Percentiles rank a stretch among this genome's conserved stretches.
Conservation (phyloP, 2,797 vertebrate species). For the Cossypha heuglini region DNA sequence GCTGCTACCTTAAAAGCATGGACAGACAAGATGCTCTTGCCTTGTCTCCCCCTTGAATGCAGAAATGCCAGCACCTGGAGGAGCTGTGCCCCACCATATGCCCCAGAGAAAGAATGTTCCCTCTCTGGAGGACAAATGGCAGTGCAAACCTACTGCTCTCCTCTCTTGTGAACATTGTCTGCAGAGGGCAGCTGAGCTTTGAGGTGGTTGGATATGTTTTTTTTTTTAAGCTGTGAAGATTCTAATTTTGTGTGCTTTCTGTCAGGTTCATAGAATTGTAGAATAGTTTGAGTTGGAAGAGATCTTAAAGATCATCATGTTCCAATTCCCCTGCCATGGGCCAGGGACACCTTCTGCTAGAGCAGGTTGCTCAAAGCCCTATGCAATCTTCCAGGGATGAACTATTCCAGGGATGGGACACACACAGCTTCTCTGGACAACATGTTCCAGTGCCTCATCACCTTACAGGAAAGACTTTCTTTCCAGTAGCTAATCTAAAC, state of each 20-base stretch:
- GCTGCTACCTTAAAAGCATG: not conserved
- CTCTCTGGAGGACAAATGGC: not conserved
- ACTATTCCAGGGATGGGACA: not conserved
- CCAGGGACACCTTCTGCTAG: not conserved
- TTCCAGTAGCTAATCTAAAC: not conserved
- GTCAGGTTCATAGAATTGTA: not conserved
- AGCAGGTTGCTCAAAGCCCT: not conserved
- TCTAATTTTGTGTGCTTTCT: not conserved
- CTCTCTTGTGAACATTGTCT: not conserved
- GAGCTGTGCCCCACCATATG: not conserved
- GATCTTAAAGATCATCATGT: not conserved
- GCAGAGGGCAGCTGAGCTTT: not conserved
- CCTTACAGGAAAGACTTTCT: not conserved
- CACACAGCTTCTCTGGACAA: not conserved
- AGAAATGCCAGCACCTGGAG: not conserved
- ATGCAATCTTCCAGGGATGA: not conserved
- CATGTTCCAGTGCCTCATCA: not conserved
- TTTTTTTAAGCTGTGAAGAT: not conserved
- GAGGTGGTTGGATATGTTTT: accelerated
- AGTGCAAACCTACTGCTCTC: not conserved
- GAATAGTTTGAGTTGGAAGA: not conserved
- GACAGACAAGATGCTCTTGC: not conserved
- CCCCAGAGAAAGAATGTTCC: not conserved
- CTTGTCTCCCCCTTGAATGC: accelerated
- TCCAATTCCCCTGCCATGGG: not conserved